Percentiles rank a stretch among this genome's conserved stretches.
These are phyloP conservation scores for Opisthograptis luteolata DNA, from an alignment of 2,888 invertebrate genomes.

Conservation along the genomic window DNA sequence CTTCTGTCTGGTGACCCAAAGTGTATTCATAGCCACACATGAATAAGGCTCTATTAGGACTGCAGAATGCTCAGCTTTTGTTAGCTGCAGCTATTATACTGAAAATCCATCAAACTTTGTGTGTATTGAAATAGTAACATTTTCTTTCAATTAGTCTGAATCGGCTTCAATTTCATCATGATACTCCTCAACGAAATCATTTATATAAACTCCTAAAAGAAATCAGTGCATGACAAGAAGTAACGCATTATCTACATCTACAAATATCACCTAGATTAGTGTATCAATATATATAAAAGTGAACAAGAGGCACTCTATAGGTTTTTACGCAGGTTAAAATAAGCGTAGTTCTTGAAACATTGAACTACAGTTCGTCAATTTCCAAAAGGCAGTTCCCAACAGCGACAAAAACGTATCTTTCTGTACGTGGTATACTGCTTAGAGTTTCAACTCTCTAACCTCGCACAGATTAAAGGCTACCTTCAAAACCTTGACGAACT, in stretches of 20 bases:
- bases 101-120: too few species aligned
- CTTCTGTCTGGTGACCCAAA: too few species aligned
- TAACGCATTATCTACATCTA: constrained; percentile 50
- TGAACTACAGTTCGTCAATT: constrained; percentile 38
- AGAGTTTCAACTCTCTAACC: neutral
- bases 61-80: too few species aligned
- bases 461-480: neutral
- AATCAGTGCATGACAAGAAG: constrained; percentile 63
- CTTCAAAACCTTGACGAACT: constrained; percentile 28
- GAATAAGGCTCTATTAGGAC: too few species aligned
- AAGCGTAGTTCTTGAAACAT: constrained; percentile 81
- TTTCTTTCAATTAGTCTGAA: too few species aligned
- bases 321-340: constrained; percentile 81
- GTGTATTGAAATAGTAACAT: too few species aligned
- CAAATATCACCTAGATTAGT: constrained; percentile 68
- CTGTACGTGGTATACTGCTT: neutral
- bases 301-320: constrained; percentile 85
- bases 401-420: neutral
- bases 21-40: too few species aligned
- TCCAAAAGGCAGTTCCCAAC: too few species aligned
- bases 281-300: constrained; percentile 85
- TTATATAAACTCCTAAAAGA: constrained; percentile 47
- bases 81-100: too few species aligned
- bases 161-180: constrained; percentile 5
- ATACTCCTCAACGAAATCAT: constrained; percentile 5